Evolutionary conservation across 2,797 vertebrate genomes (phyloP).

Genomic region (Glyptemys insculpta): DNA sequence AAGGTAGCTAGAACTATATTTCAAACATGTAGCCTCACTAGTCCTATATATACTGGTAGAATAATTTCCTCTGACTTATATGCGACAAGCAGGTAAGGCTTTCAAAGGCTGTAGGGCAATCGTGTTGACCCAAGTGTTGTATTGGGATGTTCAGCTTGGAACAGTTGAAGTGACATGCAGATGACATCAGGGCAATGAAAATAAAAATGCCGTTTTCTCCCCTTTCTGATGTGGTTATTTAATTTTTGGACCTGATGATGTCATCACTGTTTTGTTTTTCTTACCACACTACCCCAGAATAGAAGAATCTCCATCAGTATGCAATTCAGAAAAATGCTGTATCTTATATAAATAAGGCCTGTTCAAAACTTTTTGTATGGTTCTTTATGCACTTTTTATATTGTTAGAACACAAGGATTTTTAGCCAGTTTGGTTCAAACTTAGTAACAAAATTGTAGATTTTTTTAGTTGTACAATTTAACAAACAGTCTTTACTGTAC

Average conservation of each 20-base stretch:
- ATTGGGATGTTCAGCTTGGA: constrained; percentile 14
- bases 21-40: constrained; percentile 3
- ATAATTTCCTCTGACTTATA: constrained; percentile 64
- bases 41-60: constrained; percentile 21
- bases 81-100: constrained; percentile 67
- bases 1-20: constrained; percentile 35
- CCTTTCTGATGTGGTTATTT: not conserved
- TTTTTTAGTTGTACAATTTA: not conserved
- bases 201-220: constrained; percentile 5
- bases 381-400: not conserved
- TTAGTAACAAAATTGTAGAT: not conserved
- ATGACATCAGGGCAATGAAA: constrained; percentile 33
- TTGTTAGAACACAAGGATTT: not conserved
- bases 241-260: constrained; percentile 27
- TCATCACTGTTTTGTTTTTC: not conserved
- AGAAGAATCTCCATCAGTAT: not conserved
- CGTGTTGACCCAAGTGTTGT: constrained; percentile 46
- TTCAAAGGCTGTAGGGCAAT: constrained; percentile 62
- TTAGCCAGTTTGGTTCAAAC: not conserved
- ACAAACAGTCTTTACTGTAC: not conserved
- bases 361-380: not conserved
- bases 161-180: constrained; percentile 42
- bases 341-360: not conserved
- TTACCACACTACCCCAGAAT: not conserved
- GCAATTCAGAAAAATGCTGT: constrained; percentile 10